These are phyloP conservation scores for Tanaodytes sp. DNA, from an alignment of 2,888 invertebrate species.

Conservation along the genomic window DNA sequence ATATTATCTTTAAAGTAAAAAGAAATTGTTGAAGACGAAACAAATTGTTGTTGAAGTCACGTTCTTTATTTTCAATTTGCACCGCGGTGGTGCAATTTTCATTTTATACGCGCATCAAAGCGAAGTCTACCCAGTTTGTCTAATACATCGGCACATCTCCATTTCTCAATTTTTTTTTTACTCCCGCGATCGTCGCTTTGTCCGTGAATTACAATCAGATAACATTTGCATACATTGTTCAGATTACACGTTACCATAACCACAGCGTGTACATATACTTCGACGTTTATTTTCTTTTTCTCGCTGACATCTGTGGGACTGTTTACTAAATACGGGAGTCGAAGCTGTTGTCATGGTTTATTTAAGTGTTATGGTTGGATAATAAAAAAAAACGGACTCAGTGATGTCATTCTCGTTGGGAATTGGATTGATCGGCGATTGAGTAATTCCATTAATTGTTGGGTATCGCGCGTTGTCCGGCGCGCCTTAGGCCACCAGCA, in stretches of 20 bases:
- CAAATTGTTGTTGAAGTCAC: too few species aligned
- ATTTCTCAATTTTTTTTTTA: slow-evolving; percentile 5
- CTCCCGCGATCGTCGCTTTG: slow-evolving; percentile 4
- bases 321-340: slow-evolving; percentile 3
- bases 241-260: slow-evolving; percentile 36
- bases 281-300: too few species aligned
- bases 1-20: too few species aligned
- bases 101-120: too few species aligned
- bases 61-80: too few species aligned
- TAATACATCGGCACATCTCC: slow-evolving; percentile 5
- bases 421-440: slow-evolving; percentile 16
- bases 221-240: slow-evolving; percentile 41
- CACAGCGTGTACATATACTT: too few species aligned
- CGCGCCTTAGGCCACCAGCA: too few species aligned
- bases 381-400: slow-evolving; percentile 3
- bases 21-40: too few species aligned
- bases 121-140: too few species aligned
- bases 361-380: slow-evolving; percentile 13
- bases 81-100: too few species aligned
- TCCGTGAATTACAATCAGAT: slow-evolving; percentile 39
- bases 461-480: slow-evolving; percentile 1
- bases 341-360: slow-evolving; percentile 13
- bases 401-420: slow-evolving; percentile 21
- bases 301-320: slow-evolving; percentile 13
- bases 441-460: slow-evolving; percentile 28